Conservation (phyloP, 2,113 vertebrate species). For the Rhinogobius similis region DNA sequence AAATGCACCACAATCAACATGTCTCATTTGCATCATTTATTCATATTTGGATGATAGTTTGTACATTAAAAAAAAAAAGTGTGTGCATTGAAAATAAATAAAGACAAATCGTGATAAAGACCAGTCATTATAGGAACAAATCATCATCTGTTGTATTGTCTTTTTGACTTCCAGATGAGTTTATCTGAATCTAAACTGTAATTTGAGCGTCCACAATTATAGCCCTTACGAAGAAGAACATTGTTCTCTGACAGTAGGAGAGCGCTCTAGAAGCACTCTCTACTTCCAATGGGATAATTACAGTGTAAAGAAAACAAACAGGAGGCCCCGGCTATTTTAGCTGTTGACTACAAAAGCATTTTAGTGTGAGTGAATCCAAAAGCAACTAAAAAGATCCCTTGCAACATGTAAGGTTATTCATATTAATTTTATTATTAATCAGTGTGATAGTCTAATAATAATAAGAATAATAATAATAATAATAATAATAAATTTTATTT, state of each 20-base stretch:
- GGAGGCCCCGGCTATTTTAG: constrained; percentile 10
- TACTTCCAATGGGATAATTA: constrained; percentile 53
- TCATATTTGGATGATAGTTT: neutral
- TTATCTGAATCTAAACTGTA: constrained; percentile 20
- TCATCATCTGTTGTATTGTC: constrained; percentile 1
- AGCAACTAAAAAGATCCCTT: neutral
- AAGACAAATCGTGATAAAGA: neutral
- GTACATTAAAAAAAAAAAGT: neutral
- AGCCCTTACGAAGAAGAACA: constrained; percentile 24
- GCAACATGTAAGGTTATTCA: neutral
- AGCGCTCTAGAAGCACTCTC: too few species aligned
- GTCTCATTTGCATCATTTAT: constrained; percentile 14
- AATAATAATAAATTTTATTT: too few species aligned
- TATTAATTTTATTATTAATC: neutral
- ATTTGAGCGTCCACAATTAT: constrained; percentile 42
- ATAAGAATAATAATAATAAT: too few species aligned
- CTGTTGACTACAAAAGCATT: constrained; percentile 23
- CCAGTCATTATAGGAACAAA: neutral
- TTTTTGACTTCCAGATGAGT: constrained; percentile 16
- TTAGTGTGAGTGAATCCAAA: neutral
- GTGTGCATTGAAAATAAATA: neutral
- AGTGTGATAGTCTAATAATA: too few species aligned
- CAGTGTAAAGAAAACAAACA: constrained; percentile 24
- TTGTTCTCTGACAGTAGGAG: constrained; percentile 47
- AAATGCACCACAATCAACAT: neutral